phyloP scores from a whole-genome alignment of 2,113 vertebrate species.

The Calyptommatus sinebrachiatus region DNA sequence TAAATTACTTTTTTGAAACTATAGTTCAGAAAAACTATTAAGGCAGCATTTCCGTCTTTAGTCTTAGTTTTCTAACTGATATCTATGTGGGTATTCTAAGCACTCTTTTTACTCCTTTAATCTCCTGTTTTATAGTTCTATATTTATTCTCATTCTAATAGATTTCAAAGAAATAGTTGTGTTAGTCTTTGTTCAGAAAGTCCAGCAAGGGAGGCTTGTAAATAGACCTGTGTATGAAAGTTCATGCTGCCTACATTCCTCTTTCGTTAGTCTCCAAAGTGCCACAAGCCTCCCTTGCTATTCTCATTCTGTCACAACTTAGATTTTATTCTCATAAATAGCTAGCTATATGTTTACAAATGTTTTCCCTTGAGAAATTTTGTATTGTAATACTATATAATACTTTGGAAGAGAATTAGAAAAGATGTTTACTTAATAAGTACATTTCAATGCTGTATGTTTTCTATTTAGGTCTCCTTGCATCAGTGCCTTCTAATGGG shows the following conservation, averaged over 20 bases:
- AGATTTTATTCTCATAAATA: background rate
- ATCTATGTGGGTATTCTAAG: background rate
- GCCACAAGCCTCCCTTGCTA: background rate
- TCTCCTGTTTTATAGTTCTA: background rate
- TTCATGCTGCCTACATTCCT: too few species aligned
- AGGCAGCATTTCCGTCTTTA: too few species aligned
- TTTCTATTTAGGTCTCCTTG: constrained; percentile 79
- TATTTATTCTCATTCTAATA: background rate
- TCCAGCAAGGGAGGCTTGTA: too few species aligned
- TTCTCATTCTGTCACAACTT: background rate
- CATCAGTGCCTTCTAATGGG: constrained; percentile 84
- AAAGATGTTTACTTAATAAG: background rate
- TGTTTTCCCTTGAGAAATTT: background rate
- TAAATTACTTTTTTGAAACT: too few species aligned
- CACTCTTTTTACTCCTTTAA: background rate
- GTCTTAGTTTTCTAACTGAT: background rate
- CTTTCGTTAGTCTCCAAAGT: too few species aligned
- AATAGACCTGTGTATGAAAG: too few species aligned
- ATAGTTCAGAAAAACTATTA: too few species aligned
- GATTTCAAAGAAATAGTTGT: too few species aligned
- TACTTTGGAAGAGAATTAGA: too few species aligned
- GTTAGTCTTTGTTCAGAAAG: too few species aligned
- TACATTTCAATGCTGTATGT: constrained; percentile 25
- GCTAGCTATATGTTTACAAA: background rate
- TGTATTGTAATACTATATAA: too few species aligned